Base-by-base conservation (phyloP, 2,797 vertebrate species). In the Phrynocephalus forsythii region DNA sequence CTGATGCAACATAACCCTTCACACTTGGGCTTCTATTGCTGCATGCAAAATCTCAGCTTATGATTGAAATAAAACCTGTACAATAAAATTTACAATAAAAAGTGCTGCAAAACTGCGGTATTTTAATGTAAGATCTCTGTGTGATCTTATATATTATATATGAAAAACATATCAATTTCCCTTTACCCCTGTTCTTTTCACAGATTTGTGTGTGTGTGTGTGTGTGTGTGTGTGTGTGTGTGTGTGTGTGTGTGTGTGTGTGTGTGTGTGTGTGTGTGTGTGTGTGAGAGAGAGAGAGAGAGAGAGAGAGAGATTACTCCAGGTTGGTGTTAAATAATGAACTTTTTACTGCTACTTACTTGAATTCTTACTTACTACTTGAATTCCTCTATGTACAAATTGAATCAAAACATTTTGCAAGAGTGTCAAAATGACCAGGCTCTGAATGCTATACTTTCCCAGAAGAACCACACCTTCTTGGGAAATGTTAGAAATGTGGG, bases 291-390 rank as follows among this genome's bases (percentile, higher is more conserved):
- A 8, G 9, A 13, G 52, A 56, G 52, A 18, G 60, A 63, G 60
- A 63, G 60, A 63, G 60, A 63, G 60, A 63, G 60, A 63, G 60
- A 63, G 5, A 63, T 63, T 63, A 63, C 5, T 15, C 5, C 13
- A 63, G 3, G 60, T 15, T 11, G 13, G 9, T 48, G 76, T 38
- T 22, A 13, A 82, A 44, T 82, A 28, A 68, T 52, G 18, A 92
- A 89, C 86, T 90, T 87, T 93, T 92, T 90, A 87, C 88, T 91
- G 79, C 91, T 91, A 92, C 87, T 93, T 90, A 7, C 1, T 56
- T 44, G 38, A 44, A 44, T 44, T 44, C 38, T 44, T 44, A 44
- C 38, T 44, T 44, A 44, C 38, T 44, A 44, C 63, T 82, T 63
- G 28, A 16, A 79, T 90, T 90, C 67, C 83, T 76, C 77, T 48